A percentile compares a stretch with the other conserved stretches of the same genome.
These are phyloP conservation scores for Ferrisia virgata DNA, from an alignment of 2,888 invertebrate genomes.

Conservation along the genomic window DNA sequence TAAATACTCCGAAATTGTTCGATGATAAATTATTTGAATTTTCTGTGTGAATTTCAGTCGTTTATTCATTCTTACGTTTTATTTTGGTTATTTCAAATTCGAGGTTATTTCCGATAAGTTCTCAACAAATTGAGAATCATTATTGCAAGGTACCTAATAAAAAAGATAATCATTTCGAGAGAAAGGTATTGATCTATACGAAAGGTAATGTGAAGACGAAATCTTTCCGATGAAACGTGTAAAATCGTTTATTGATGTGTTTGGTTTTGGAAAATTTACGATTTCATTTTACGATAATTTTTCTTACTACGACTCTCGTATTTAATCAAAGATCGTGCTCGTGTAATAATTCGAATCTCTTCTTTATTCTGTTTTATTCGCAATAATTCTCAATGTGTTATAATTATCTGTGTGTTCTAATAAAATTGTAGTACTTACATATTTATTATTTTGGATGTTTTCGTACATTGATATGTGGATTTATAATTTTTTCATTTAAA, in stretches of 20 bases:
- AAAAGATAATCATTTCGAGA: neutral
- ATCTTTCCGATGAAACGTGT: neutral
- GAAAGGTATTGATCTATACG: neutral
- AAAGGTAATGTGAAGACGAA: neutral
- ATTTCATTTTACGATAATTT: neutral
- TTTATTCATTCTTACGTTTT: too few species aligned
- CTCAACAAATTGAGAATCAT: neutral
- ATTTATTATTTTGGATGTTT: too few species aligned
- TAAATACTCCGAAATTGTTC: too few species aligned
- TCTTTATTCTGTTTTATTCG: neutral
- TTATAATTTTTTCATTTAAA: too few species aligned
- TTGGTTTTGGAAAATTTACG: neutral
- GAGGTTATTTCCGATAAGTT: neutral
- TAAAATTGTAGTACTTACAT: too few species aligned
- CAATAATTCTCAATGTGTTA: too few species aligned
- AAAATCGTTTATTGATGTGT: neutral
- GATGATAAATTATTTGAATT: too few species aligned
- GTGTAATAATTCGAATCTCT: neutral
- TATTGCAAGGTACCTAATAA: neutral
- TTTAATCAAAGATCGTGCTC: neutral
- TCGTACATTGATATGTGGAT: too few species aligned
- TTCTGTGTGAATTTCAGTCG: neutral
- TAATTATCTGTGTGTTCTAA: too few species aligned
- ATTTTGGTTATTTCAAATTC: too few species aligned
- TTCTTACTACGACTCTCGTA: neutral